A percentile compares a stretch with the other conserved stretches of the same genome.
These are phyloP conservation scores for Xylocopa sonorina DNA, from an alignment of 1,140 invertebrate species.

Conservation along the genomic window DNA sequence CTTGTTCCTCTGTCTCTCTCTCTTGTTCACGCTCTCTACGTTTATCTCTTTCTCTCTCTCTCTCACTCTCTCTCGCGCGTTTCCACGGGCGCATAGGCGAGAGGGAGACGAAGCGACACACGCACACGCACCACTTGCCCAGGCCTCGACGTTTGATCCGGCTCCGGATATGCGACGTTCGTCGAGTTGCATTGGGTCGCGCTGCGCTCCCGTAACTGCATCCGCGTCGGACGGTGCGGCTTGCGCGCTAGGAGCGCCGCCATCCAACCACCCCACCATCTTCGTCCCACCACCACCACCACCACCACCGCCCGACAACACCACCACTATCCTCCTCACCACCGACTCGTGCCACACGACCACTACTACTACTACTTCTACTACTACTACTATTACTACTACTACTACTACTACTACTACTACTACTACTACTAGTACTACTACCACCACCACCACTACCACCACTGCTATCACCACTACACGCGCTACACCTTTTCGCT, in stretches of 20 bases:
- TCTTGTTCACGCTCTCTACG: too few species aligned
- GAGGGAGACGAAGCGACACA: slow-evolving; percentile 69
- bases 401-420: slow-evolving; percentile 50
- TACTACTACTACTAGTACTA: too few species aligned
- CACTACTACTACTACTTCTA: too few species aligned
- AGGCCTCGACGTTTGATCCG: slow-evolving; percentile 72
- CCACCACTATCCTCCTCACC: slow-evolving; percentile 28
- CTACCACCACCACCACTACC: slow-evolving; percentile 41
- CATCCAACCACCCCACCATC: slow-evolving; percentile 74
- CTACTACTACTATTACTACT: slow-evolving; percentile 30
- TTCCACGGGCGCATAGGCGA: slow-evolving; percentile 60
- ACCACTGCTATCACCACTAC: slow-evolving; percentile 21
- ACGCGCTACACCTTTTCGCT: slow-evolving; percentile 1
- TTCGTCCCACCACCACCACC: slow-evolving; percentile 58
- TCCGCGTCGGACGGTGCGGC: slow-evolving; percentile 78
- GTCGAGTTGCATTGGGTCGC: slow-evolving; percentile 81
- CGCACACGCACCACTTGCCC: slow-evolving; percentile 68
- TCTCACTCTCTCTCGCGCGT: slow-evolving; percentile 63
- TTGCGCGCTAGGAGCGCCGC: slow-evolving; percentile 79
- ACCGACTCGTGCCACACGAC: slow-evolving; percentile 28
- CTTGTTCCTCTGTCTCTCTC: too few species aligned
- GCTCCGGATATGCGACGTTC: slow-evolving; percentile 77
- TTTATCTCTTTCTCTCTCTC: too few species aligned
- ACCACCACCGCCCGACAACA: slow-evolving; percentile 53
- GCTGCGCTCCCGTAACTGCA: slow-evolving; percentile 83